Evolutionary conservation across 2,113 vertebrate species (phyloP), one percentile per base, ranked within the genome.

Genomic region (Phrynosoma platyrhinos): DNA sequence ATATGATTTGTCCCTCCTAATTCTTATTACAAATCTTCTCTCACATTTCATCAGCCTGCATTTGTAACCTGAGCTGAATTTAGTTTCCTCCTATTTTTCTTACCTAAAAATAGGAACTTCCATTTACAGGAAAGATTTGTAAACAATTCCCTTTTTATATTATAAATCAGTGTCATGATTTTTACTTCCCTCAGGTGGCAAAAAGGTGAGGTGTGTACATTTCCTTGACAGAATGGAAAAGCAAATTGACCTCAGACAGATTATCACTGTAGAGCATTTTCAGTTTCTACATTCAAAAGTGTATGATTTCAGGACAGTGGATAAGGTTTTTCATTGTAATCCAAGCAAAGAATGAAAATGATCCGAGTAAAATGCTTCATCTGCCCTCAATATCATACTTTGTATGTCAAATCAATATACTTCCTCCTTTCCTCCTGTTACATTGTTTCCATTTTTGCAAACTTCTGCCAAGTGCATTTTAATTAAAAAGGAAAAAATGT

Each of bases 401-500:
- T 52, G 64, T 55, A 72, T 64, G 89, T 85, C 82, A 91, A 91
- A 93, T 84, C 90, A 93, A 91, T 84, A 71, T 88, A 86, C 86
- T 92, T 91, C 53, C 85, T 55, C 10, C 85, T 30, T 92, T 89
- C 79, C 78, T 90, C 30, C 27, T 55, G 85, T 72, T 40, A 58
- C 79, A 80, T 82, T 75, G 40, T 82, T 25, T 90, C 30, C 16
- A 30, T 85, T 94, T 90, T 76, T 92, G 87, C 92, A 88, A 91
- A 91, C 79, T 86, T 83, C 88, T 92, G 90, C 89, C 92, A 92
- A 84, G 79, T 90, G 32, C 78, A 64, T 84, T 93, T 47, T 47
- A 47, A 47, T 47, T 47, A 76, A 71, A 68, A 82, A 92, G 90
- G 83, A 90, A 88, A 69, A 86, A 90, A 84, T 72, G 87, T 71